These are phyloP conservation scores for Aramus guarauna DNA, from an alignment of 2,113 vertebrate genomes.

Conservation along the genomic window DNA sequence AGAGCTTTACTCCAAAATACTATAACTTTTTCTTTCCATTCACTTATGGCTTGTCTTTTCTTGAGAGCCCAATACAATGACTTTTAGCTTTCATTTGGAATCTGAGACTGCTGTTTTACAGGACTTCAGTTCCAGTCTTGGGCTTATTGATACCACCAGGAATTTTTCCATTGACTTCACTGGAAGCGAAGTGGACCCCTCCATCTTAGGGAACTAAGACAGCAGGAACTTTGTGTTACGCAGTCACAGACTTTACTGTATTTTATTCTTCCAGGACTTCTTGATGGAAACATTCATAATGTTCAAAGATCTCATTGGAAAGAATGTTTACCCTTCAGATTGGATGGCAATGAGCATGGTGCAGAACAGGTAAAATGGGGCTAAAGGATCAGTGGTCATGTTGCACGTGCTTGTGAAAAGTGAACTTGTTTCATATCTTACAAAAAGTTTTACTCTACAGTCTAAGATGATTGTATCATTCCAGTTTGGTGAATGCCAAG, in stretches of 20 bases:
- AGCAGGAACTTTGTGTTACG: background rate
- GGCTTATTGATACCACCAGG: background rate
- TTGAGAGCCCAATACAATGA: background rate
- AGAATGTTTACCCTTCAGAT: constrained; percentile 92
- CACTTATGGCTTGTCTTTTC: background rate
- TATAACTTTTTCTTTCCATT: background rate
- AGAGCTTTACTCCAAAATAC: background rate
- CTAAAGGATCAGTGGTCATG: background rate
- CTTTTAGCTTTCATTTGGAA: background rate
- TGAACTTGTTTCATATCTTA: accelerated
- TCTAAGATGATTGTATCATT: background rate
- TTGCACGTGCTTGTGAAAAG: background rate
- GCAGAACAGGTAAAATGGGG: constrained; percentile 88
- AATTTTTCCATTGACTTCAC: background rate
- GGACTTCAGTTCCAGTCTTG: background rate
- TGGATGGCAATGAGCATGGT: constrained; percentile 99
- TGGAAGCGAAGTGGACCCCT: background rate
- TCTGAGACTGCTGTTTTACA: background rate
- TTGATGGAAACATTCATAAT: constrained; percentile 96
- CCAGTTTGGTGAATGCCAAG: background rate
- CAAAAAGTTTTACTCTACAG: background rate
- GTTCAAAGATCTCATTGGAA: constrained; percentile 95
- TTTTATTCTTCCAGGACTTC: constrained; percentile 83
- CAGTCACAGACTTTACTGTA: background rate
- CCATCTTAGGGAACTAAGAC: no score